Evolutionary conservation across 1,140 invertebrate genomes (phyloP).

Genomic region (Bemisia tabaci): DNA sequence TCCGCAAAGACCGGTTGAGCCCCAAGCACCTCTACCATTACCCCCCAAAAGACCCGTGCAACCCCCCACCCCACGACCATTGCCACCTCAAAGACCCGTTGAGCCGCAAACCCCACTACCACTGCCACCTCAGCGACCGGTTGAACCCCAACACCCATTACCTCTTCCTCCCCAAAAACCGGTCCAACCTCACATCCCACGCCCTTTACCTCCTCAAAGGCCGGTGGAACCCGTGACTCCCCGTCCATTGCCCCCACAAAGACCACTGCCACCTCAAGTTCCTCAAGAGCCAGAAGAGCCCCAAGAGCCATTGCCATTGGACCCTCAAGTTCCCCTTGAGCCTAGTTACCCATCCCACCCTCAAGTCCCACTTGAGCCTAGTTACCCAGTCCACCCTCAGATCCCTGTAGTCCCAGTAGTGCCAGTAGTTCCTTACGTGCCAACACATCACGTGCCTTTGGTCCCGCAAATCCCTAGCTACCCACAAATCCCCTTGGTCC

Average conservation of each 20-base stretch:
- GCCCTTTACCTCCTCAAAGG: background rate
- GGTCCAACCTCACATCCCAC: background rate
- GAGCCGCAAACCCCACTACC: background rate
- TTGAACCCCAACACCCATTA: background rate
- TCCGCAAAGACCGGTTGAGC: background rate
- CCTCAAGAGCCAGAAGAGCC: background rate
- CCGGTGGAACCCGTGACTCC: background rate
- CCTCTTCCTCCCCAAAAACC: background rate
- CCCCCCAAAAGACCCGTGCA: background rate
- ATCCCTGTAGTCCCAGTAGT: background rate
- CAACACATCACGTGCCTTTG: too few relatives aligned
- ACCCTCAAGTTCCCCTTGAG: background rate
- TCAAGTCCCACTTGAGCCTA: background rate
- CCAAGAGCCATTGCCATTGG: background rate
- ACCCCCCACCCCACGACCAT: background rate
- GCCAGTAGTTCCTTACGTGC: background rate
- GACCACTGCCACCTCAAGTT: background rate
- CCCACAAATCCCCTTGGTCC: background rate
- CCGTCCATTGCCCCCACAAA: background rate
- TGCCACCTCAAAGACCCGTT: background rate
- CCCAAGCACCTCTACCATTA: background rate
- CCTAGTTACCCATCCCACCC: background rate
- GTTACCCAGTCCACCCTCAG: background rate
- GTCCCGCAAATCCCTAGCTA: background rate
- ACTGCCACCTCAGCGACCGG: background rate